Evolutionary conservation across 2,888 invertebrate species (phyloP).

Genomic region (Heliconius hortense): DNA sequence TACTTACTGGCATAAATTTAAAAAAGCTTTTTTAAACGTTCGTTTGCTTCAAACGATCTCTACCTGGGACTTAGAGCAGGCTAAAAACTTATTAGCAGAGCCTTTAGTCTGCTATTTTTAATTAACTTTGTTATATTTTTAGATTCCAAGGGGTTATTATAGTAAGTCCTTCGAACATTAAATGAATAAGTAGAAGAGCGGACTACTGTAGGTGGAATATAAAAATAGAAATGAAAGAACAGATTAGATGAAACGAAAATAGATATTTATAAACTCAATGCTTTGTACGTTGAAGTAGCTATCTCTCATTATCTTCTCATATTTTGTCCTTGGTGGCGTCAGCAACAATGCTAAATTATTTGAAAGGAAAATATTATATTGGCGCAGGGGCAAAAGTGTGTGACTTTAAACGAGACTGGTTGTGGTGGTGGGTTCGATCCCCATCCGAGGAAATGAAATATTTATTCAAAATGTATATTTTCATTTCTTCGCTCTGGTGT

Average conservation of each 20-base stretch:
- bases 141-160: background rate
- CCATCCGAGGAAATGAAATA: too few species aligned
- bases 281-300: background rate
- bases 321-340: background rate
- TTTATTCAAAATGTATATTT: too few species aligned
- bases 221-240: conserved; percentile 4
- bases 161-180: background rate
- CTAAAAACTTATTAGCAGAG: conserved; percentile 17
- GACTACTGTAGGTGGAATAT: background rate
- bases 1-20: background rate
- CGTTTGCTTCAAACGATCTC: background rate
- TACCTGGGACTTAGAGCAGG: background rate
- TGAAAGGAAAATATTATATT: background rate
- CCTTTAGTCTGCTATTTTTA: conserved; percentile 16
- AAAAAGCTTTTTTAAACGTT: background rate
- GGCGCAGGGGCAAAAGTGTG: too few species aligned
- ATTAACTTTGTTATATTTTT: conserved; percentile 20
- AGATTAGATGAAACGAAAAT: background rate
- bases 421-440: too few species aligned
- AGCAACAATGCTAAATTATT: background rate
- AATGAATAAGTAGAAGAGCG: background rate
- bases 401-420: too few species aligned
- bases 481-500: too few species aligned
- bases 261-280: background rate
- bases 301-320: background rate